Base-by-base conservation (phyloP, 2,113 vertebrate genomes). In the Promerops cafer region DNA sequence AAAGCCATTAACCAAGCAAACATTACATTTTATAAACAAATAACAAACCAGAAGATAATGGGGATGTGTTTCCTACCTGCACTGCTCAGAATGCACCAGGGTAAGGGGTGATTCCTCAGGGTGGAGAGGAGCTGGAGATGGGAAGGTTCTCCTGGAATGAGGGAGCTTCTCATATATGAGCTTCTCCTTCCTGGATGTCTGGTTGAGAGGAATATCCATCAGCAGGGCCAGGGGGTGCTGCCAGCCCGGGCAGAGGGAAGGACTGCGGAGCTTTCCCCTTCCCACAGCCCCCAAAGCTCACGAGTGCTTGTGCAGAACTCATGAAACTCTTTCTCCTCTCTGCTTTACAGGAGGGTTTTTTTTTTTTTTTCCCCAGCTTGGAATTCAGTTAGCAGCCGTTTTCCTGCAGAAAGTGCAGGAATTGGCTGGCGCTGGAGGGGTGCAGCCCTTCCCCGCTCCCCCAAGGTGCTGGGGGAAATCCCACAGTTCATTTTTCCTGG, bases 401-500 rank as follows among this genome's bases (percentile, higher is more conserved):
- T 94, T 80, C 92, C 44, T 77, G 82, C 96, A 90, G 42, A 74
- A 63, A 77, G 85, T 74, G 94, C 78, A 78, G 89, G 94, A 94
- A 59, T 87, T 95, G 93, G 91, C 94, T 1, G 0, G 89, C 11
- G 50, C 5, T 76, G 90, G 93, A 91, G 92, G 47, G 71, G 87
- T 69, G 66, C 93, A 56, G 92, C 91, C 95, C 79, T 72, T 89
- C 85, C 45, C 71, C 0, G 10, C 94, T 95, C 85, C 85, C 93
- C 92, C 93, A 95, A 54, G 94, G 94, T 83, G 85, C 87, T 64
- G 54, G 39, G 93, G 96, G 94, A 94, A 97, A 96, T 94, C 90
- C 74, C 85, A 83, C 96, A 96, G 96, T 90, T 97, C 96, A 96
- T 96, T 97, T 96, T 94, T 97, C 91, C 96, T 97, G 94, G 90